phyloP scores from a whole-genome alignment of 2,888 invertebrate species.

The Erannis defoliaria region DNA sequence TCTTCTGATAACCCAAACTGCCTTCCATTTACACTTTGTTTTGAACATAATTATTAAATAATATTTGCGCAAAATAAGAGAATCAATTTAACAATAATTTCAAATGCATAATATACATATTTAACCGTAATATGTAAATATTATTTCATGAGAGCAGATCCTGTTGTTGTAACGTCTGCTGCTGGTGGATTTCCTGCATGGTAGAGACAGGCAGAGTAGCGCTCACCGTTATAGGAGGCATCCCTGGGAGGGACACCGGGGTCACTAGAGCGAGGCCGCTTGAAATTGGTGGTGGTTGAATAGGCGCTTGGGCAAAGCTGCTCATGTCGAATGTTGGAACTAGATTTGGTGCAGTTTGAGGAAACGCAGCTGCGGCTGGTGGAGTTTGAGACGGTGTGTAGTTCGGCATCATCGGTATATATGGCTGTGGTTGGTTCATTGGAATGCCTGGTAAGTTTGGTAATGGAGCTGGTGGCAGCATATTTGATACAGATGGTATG shows the following conservation, averaged over 20 bases:
- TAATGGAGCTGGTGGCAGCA: slow-evolving; percentile 84
- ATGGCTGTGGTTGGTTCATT: slow-evolving; percentile 84
- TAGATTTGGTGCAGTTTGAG: slow-evolving; percentile 60
- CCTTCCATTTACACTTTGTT: slow-evolving; percentile 35
- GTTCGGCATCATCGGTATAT: slow-evolving; percentile 82
- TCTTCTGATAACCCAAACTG: slow-evolving; percentile 33
- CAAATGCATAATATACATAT: slow-evolving; percentile 39
- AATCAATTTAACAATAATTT: slow-evolving; percentile 55
- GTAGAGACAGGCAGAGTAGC: slow-evolving; percentile 89
- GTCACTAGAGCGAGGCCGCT: slow-evolving; percentile 86
- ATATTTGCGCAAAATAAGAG: slow-evolving; percentile 40
- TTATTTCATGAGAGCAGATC: slow-evolving; percentile 77
- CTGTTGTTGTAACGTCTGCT: slow-evolving; percentile 76
- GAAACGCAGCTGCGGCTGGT: slow-evolving; percentile 47
- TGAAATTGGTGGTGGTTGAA: slow-evolving; percentile 69
- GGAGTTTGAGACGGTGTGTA: slow-evolving; percentile 68
- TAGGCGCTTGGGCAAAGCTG: slow-evolving; percentile 67
- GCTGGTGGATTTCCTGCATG: slow-evolving; percentile 84
- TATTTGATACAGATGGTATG: slow-evolving; percentile 80
- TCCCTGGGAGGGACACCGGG: slow-evolving; percentile 90
- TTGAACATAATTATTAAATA: slow-evolving; percentile 40
- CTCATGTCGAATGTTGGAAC: slow-evolving; percentile 81
- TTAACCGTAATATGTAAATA: slow-evolving; percentile 35
- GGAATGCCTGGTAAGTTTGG: slow-evolving; percentile 82
- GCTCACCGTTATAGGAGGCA: slow-evolving; percentile 93